Evolutionary conservation across 1,140 invertebrate genomes (phyloP).

Genomic region (Drosophila sp.): DNA sequence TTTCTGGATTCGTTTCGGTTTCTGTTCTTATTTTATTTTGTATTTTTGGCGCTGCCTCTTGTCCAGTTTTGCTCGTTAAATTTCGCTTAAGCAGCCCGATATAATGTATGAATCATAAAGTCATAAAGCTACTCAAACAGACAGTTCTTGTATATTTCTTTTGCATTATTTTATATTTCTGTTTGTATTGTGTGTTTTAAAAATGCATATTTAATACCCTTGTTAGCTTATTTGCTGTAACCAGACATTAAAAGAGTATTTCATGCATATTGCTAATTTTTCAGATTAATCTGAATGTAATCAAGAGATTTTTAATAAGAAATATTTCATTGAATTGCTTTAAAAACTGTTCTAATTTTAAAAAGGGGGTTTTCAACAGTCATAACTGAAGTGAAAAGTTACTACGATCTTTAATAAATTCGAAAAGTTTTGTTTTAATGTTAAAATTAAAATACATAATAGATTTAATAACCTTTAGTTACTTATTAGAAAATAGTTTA

Average conservation of each 20-base stretch:
- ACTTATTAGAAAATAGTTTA: too few species aligned
- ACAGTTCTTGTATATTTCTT: conserved; percentile 9
- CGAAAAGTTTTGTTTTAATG: too few species aligned
- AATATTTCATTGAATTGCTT: too few species aligned
- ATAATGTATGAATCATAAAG: conserved; percentile 51
- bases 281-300: too few species aligned
- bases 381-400: too few species aligned
- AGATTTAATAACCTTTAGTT: too few species aligned
- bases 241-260: neutral
- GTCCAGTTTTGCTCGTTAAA: conserved; percentile 61
- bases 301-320: too few species aligned
- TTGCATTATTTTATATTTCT: conserved; percentile 1
- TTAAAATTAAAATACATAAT: too few species aligned
- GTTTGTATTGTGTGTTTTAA: neutral
- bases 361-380: too few species aligned
- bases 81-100: conserved; percentile 43
- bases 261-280: neutral
- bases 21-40: conserved; percentile 23
- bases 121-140: conserved; percentile 30
- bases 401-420: too few species aligned
- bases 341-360: too few species aligned
- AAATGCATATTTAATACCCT: conserved; percentile 4
- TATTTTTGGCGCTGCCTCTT: conserved; percentile 32
- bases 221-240: neutral
- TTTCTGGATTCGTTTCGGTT: conserved; percentile 24